Percentiles rank a stretch among this genome's conserved stretches.
phyloP scores from a whole-genome alignment of 2,888 invertebrate genomes.

The Caenorhabditis angaria region DNA sequence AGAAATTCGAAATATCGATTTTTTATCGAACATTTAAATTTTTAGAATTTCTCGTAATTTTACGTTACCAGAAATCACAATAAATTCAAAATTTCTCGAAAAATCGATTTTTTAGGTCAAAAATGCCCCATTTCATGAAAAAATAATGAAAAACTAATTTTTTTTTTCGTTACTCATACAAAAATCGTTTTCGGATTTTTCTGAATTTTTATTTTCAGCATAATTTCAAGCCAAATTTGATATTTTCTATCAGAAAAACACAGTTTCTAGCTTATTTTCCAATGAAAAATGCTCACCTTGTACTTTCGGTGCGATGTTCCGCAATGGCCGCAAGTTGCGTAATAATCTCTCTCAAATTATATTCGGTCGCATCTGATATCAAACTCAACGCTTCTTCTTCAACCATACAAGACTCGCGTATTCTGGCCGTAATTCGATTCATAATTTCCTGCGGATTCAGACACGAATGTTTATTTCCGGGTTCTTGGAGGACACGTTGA shows the following conservation, averaged over 20 bases:
- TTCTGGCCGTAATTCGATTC: slow-evolving; percentile 51
- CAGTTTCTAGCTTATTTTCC: too few species aligned
- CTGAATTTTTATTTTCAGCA: background rate
- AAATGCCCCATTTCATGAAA: background rate
- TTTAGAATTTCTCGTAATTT: too few species aligned
- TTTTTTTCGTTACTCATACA: background rate
- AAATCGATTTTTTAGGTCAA: background rate
- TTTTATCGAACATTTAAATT: too few species aligned
- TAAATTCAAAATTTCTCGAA: too few species aligned
- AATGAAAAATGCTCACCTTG: slow-evolving; percentile 71
- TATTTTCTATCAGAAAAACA: too few species aligned
- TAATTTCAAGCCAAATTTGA: too few species aligned
- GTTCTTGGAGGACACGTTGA: background rate
- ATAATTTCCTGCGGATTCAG: slow-evolving; percentile 50
- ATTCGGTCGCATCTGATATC: slow-evolving; percentile 92
- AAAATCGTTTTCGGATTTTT: background rate
- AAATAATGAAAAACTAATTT: too few species aligned
- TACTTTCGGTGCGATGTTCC: slow-evolving; percentile 91
- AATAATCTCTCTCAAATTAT: slow-evolving; percentile 87
- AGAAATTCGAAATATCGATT: too few species aligned
- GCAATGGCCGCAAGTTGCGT: slow-evolving; percentile 91
- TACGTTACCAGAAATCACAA: too few species aligned
- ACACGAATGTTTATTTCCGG: slow-evolving; percentile 26
- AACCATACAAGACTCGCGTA: slow-evolving; percentile 52
- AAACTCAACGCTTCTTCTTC: slow-evolving; percentile 80